Evolutionary conservation across 2,113 vertebrate species (phyloP).

Genomic region (Heterocephalus glaber): DNA sequence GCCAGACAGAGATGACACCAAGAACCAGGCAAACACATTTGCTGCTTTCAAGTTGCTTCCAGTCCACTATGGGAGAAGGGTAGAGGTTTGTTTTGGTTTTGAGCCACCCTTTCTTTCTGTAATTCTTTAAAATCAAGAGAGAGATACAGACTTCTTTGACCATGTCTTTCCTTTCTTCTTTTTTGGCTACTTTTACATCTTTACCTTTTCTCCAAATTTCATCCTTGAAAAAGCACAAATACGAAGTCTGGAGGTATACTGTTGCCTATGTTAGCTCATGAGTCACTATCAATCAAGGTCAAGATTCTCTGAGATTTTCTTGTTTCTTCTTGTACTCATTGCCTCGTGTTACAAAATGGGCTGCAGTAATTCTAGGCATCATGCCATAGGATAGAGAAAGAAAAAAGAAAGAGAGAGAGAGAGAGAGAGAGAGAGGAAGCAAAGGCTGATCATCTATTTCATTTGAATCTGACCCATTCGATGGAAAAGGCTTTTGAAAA

Average conservation of each 20-base stretch:
- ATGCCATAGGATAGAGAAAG: not conserved
- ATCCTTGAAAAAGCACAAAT: not conserved
- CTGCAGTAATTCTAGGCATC: not conserved
- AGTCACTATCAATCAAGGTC: not conserved
- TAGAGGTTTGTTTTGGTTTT: not conserved
- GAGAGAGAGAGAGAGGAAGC: not conserved
- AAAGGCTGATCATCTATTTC: not conserved
- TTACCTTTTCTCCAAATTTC: not conserved
- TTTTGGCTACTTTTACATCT: not conserved
- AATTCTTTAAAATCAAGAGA: conserved; percentile 47
- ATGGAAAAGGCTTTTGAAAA: not conserved
- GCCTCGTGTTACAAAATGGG: not conserved
- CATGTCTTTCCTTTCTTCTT: not conserved
- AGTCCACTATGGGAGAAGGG: not conserved
- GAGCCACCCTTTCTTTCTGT: not conserved
- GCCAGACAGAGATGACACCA: not conserved
- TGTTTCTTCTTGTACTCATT: not conserved
- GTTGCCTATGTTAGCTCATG: not conserved
- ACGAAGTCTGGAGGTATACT: not conserved
- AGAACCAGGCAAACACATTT: not conserved
- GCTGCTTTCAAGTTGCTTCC: conserved; percentile 8
- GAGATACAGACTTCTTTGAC: not conserved
- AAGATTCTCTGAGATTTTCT: not conserved
- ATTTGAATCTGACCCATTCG: not conserved
- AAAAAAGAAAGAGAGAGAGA: conserved; percentile 1